phyloP scores from a whole-genome alignment of 53 echinoderm and acorn worm genomes.

The Paelopatides confundens region DNA sequence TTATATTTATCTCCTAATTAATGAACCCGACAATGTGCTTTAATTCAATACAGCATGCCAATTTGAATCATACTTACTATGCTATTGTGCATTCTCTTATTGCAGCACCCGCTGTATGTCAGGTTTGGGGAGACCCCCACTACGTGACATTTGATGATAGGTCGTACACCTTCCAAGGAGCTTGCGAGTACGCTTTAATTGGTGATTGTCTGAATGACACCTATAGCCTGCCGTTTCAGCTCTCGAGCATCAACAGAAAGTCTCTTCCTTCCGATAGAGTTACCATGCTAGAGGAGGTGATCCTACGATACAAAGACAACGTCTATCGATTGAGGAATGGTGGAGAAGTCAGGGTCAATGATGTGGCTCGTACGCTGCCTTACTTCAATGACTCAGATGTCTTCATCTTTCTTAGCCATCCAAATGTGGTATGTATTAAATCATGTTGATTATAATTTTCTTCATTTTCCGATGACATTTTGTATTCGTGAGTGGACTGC shows the following conservation, averaged over 20 bases:
- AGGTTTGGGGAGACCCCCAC: constrained; percentile 96
- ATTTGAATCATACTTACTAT: background rate
- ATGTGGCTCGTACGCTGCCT: constrained; percentile 34
- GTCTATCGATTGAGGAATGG: constrained; percentile 45
- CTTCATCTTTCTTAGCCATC: constrained; percentile 51
- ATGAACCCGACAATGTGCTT: too few species aligned
- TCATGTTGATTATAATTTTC: too few species aligned
- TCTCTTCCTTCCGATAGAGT: constrained; percentile 71
- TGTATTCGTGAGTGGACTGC: too few species aligned
- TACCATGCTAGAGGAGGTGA: constrained; percentile 57
- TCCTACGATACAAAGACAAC: constrained; percentile 22
- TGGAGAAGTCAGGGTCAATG: constrained; percentile 72
- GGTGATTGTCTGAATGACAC: constrained; percentile 27
- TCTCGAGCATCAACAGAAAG: constrained; percentile 78
- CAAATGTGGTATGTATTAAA: constrained; percentile 68
- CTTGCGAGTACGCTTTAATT: constrained; percentile 86
- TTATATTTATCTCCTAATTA: too few species aligned
- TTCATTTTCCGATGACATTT: too few species aligned
- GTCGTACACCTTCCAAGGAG: constrained; percentile 86
- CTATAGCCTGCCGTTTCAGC: constrained; percentile 55
- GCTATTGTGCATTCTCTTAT: background rate
- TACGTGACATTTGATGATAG: constrained; percentile 86
- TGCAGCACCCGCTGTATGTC: constrained; percentile 65
- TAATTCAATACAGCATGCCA: background rate
- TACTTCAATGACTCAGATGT: constrained; percentile 39